A percentile compares a stretch with the other conserved stretches of the same genome.
Evolutionary conservation across 2,888 invertebrate genomes (phyloP).

Genomic region (Candidula unifasciata): DNA sequence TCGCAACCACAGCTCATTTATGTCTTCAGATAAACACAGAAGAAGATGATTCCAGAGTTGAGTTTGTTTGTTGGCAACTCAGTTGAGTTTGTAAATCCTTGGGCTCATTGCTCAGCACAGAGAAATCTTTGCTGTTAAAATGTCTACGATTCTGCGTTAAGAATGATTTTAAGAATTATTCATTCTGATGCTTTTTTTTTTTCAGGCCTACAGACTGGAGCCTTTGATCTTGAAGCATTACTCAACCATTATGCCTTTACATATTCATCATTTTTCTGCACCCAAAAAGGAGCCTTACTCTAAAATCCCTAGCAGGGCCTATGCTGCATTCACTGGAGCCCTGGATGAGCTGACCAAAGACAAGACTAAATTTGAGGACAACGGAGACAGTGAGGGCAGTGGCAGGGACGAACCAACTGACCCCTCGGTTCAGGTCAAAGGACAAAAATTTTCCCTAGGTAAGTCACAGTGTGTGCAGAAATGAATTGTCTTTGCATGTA

Average conservation of each 20-base stretch:
- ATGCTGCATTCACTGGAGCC: conserved; percentile 67
- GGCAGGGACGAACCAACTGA: conserved; percentile 51
- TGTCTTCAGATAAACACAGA: too few relatives aligned
- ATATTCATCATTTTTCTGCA: conserved; percentile 81
- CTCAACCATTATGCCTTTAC: conserved; percentile 81
- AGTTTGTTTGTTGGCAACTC: too few relatives aligned
- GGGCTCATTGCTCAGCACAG: too few relatives aligned
- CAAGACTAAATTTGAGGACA: conserved; percentile 49
- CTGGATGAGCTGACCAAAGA: conserved; percentile 52
- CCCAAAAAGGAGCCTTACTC: conserved; percentile 77
- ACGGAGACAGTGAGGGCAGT: conserved; percentile 48
- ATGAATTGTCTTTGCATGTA: too few relatives aligned
- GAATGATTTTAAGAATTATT: too few relatives aligned
- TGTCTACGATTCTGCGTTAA: too few relatives aligned
- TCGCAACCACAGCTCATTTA: too few relatives aligned
- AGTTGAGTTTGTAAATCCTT: too few relatives aligned
- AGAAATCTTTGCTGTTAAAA: too few relatives aligned
- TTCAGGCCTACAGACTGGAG: conserved; percentile 81
- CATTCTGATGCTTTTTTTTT: conserved; percentile 3
- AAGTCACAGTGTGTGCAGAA: conserved; percentile 36
- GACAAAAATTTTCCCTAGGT: conserved; percentile 53
- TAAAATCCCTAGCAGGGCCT: conserved; percentile 71
- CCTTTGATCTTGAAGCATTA: conserved; percentile 82
- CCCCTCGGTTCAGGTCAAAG: conserved; percentile 11
- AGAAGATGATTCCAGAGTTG: too few relatives aligned